phyloP scores from a whole-genome alignment of 1,140 invertebrate genomes.

The Apis cerana region DNA sequence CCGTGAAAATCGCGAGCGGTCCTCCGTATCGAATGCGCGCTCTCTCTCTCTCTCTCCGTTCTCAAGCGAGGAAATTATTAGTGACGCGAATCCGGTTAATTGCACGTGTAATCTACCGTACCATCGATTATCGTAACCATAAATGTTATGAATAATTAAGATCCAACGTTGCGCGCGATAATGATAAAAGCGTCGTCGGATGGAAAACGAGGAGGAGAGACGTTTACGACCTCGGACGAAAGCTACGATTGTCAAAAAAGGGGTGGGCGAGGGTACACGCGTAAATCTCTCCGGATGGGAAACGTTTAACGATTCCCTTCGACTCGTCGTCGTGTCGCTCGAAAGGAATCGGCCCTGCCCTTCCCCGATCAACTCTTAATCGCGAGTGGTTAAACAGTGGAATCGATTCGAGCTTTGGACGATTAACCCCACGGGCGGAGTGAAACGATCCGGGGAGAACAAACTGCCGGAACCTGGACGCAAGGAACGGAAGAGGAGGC shows the following conservation, averaged over 20 bases:
- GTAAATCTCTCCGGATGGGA: neutral
- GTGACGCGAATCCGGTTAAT: conserved; percentile 28
- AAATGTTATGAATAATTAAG: conserved; percentile 31
- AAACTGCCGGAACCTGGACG: conserved; percentile 12
- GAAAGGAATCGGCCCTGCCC: conserved; percentile 29
- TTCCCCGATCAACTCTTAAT: conserved; percentile 9
- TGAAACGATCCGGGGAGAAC: conserved; percentile 27
- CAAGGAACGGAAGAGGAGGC: conserved; percentile 20
- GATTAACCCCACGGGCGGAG: neutral
- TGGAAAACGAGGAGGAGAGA: neutral
- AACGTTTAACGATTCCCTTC: neutral
- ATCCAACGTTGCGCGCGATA: neutral
- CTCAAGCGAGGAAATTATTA: conserved; percentile 8
- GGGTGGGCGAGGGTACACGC: neutral
- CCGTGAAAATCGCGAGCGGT: conserved; percentile 67
- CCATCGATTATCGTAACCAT: conserved; percentile 18
- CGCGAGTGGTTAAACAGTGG: conserved; percentile 21
- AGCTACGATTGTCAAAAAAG: neutral
- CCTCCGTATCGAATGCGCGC: conserved; percentile 31
- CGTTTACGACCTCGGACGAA: neutral
- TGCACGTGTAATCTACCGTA: conserved; percentile 32
- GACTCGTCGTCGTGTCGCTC: conserved; percentile 7
- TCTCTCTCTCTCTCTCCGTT: neutral
- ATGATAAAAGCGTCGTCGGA: conserved; percentile 21
- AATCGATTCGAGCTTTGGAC: conserved; percentile 15